Evolutionary conservation across 2,797 vertebrate species (phyloP).

Genomic region (Chrysocyon brachyurus): DNA sequence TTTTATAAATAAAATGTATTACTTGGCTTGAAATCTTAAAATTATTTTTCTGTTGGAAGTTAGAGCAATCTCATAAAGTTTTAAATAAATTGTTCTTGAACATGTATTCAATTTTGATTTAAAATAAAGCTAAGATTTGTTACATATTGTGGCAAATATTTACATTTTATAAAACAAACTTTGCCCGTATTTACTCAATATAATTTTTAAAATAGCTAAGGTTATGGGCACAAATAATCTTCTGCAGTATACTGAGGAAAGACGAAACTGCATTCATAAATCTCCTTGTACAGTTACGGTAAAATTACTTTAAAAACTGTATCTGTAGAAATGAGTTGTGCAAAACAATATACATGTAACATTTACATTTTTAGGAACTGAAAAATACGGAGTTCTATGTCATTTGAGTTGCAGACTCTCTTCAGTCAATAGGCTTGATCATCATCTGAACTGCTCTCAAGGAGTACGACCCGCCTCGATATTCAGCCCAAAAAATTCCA

Average conservation of each 20-base stretch:
- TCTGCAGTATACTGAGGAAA: constrained; percentile 72
- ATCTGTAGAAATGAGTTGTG: constrained; percentile 83
- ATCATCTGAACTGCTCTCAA: constrained; percentile 96
- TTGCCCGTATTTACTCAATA: constrained; percentile 69
- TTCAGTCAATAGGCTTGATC: constrained; percentile 97
- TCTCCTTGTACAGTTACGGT: constrained; percentile 78
- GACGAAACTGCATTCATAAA: constrained; percentile 47
- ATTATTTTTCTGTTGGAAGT: constrained; percentile 79
- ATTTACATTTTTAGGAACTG: constrained; percentile 78
- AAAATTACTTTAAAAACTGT: constrained; percentile 81
- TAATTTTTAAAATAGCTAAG: constrained; percentile 76
- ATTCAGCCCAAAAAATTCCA: constrained; percentile 99
- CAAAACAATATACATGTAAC: constrained; percentile 83
- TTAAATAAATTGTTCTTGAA: constrained; percentile 87
- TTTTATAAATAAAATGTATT: constrained; percentile 81
- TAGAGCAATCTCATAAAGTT: constrained; percentile 78
- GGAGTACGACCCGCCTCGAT: constrained; percentile 98
- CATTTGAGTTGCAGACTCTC: constrained; percentile 48
- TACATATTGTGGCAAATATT: constrained; percentile 84
- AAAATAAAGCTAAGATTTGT: constrained; percentile 85
- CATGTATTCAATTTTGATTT: constrained; percentile 84
- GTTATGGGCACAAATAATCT: constrained; percentile 74
- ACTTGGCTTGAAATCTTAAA: constrained; percentile 78
- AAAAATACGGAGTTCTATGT: constrained; percentile 43
- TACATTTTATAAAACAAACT: constrained; percentile 83